phyloP scores from a whole-genome alignment of 2,797 vertebrate species.

The Leucoraja ocellata region DNA sequence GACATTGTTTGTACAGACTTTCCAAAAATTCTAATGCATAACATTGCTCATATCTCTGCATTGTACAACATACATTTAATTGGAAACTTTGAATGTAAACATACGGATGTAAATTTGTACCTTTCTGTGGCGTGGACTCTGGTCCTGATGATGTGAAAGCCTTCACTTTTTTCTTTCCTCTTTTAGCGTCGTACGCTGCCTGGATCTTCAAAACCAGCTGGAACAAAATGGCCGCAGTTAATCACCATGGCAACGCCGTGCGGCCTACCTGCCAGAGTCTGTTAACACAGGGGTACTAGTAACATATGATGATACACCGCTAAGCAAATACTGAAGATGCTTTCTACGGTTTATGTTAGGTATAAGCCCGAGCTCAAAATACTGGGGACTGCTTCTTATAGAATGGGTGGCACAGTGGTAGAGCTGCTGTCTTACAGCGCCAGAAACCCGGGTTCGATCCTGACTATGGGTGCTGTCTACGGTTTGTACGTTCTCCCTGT shows the following conservation, averaged over 20 bases:
- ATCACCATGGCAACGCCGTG: neutral
- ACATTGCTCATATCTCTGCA: neutral
- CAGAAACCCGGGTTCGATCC: no score
- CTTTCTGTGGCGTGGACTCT: conserved; percentile 61
- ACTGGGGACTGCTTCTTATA: no score
- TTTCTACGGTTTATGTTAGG: no score
- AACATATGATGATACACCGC: no score
- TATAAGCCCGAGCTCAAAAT: no score
- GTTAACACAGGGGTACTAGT: neutral
- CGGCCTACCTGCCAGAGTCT: neutral
- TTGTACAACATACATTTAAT: neutral
- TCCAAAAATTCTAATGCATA: neutral
- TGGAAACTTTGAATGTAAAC: neutral
- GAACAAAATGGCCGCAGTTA: conserved; percentile 40
- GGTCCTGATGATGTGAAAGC: conserved; percentile 61
- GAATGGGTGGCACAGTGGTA: no score
- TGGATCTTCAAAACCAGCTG: conserved; percentile 87
- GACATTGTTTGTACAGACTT: neutral
- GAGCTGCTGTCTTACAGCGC: no score
- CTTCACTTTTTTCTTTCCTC: conserved; percentile 83
- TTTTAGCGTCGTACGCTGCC: conserved; percentile 86
- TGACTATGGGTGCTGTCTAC: no score
- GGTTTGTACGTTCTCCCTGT: no score
- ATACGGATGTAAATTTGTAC: conserved; percentile 51
- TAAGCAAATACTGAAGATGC: no score